These are phyloP conservation scores for Alcedo quadribrachys DNA, from an alignment of 2,797 vertebrate genomes.

Conservation along the genomic window DNA sequence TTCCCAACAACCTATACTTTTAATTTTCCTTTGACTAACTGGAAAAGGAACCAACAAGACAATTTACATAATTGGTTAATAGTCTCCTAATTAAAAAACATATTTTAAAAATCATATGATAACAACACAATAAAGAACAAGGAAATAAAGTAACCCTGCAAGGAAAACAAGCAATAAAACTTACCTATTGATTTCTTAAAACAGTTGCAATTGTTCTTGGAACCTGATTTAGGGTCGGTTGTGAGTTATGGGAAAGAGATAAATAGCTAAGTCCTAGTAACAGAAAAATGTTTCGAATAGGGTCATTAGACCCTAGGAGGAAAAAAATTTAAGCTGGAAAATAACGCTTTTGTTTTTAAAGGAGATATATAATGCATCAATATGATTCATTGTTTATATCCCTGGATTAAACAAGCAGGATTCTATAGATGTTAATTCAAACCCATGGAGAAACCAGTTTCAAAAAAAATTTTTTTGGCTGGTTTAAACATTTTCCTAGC, in stretches of 20 bases:
- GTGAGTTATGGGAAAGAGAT: conserved; percentile 39
- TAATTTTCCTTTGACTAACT: not conserved
- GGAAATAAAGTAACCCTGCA: not conserved
- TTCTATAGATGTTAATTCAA: not conserved
- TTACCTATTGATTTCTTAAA: not conserved
- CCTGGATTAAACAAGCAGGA: not conserved
- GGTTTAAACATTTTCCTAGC: not conserved
- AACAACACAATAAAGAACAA: not conserved
- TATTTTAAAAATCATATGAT: not conserved
- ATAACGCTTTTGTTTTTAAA: not conserved
- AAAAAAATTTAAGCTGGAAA: not conserved
- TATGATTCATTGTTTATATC: not conserved
- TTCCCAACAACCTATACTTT: not conserved
- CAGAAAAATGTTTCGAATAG: conserved; percentile 19
- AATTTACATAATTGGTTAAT: not conserved
- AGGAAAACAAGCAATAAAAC: not conserved
- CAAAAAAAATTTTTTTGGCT: not conserved
- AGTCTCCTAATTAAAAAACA: not conserved
- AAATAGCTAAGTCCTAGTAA: conserved; percentile 12
- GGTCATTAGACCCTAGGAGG: not conserved
- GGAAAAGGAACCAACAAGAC: not conserved
- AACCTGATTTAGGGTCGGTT: not conserved
- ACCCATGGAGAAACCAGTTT: not conserved
- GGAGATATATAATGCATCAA: not conserved
- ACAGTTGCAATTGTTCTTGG: not conserved